Base-by-base conservation (phyloP, 2,797 vertebrate species). In the Paedocypris micromegethes region DNA sequence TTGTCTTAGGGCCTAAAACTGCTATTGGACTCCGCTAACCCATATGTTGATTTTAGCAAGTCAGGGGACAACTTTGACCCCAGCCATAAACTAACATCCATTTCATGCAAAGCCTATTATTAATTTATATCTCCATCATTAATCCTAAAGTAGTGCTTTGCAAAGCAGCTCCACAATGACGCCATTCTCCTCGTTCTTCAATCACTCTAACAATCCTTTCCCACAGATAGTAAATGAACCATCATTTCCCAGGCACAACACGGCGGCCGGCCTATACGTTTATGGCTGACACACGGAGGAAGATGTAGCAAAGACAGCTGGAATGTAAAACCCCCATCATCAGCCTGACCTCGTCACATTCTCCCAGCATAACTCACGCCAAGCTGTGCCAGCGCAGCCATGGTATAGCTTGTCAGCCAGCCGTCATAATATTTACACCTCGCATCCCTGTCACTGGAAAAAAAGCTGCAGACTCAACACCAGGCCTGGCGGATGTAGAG, bases 371-470 rank as follows among this genome's bases (percentile, higher is more conserved):
- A 74, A 72, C 62, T 84, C 78, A 78, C 76, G 62, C 79, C 78
- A 75, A 71, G 77, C 73, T 78, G 75, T 80, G 72, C 54, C 77
- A 84, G 73, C 68, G 73, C 69, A 71, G 76, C 84, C 77, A 63
- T 76, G 54, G 63, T 84, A 82, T 81, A 83, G 80, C 82, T 86
- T 86, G 86, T 86, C 86, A 86, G 77, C 77, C 49, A 82, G 62
- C 68, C 78, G 76, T 88, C 91, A 93, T 88, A 94, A 93, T 92
- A 93, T 94, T 95, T 94, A 91, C 90, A 91, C 87, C 86, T 58
- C 63, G 69, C 63, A 78, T 80, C 92, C 92, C 78, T 41, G 69
- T 84, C 76, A 82, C 83, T 86, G 87, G 80, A 89, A 83, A 83
- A 86, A 66, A 51, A 37, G 84, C 83, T 83, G 79, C 83, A 90